These are phyloP conservation scores for Aricia agestis DNA, from an alignment of 1,140 invertebrate species.

Conservation along the genomic window DNA sequence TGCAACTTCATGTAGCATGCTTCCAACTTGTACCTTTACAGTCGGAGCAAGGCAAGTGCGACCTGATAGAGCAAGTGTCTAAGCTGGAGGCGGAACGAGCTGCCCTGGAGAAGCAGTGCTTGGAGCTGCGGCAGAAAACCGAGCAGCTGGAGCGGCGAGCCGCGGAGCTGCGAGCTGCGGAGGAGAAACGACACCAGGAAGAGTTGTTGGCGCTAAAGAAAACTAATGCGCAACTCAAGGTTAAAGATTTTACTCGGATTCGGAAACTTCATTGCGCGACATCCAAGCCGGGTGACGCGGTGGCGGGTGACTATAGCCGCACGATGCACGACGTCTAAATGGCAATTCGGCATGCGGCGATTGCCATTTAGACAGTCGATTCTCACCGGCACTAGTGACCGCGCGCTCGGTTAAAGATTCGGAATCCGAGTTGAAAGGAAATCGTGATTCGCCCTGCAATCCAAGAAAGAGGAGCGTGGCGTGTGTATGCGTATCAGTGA, in stretches of 20 bases:
- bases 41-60: conserved; percentile 80
- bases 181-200: conserved; percentile 94
- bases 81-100: conserved; percentile 82
- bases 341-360: too few species aligned
- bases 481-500: too few species aligned
- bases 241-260: conserved; percentile 39
- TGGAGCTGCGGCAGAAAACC: conserved; percentile 88
- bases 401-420: too few species aligned
- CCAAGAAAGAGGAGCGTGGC: too few species aligned
- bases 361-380: too few species aligned
- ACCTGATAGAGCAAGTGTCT: conserved; percentile 77
- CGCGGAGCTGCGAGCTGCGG: conserved; percentile 88
- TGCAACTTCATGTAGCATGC: background rate
- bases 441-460: too few species aligned
- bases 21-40: conserved; percentile 38
- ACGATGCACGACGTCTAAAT: too few species aligned
- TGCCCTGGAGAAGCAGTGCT: conserved; percentile 86
- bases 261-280: too few species aligned
- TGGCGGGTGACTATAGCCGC: too few species aligned
- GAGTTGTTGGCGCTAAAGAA: conserved; percentile 94
- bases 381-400: too few species aligned
- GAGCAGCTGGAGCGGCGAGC: conserved; percentile 91
- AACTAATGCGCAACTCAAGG: conserved; percentile 95
- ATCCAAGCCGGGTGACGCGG: too few species aligned
- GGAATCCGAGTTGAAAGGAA: too few species aligned